These are phyloP conservation scores for Monochamus saltuarius DNA, from an alignment of 1,140 invertebrate species.

Conservation along the genomic window DNA sequence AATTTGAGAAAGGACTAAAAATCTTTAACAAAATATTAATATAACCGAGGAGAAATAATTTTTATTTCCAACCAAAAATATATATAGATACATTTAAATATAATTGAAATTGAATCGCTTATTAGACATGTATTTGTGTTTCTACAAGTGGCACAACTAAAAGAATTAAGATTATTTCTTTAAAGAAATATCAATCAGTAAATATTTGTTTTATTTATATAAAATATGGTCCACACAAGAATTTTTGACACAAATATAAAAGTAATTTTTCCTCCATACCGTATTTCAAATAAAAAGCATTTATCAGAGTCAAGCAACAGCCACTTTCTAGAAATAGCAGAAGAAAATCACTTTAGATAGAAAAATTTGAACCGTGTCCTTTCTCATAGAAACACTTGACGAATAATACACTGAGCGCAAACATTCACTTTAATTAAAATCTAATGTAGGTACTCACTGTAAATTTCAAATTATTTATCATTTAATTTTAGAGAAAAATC, in stretches of 20 bases:
- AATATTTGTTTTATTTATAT: too few species aligned
- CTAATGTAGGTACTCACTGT: conserved; percentile 19
- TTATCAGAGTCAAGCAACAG: too few species aligned
- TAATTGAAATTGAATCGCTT: conserved; percentile 1
- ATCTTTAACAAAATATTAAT: conserved; percentile 25
- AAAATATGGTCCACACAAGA: too few species aligned
- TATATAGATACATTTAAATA: conserved; percentile 19
- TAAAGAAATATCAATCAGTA: too few species aligned
- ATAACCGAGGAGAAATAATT: conserved; percentile 22
- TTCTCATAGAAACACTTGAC: not conserved
- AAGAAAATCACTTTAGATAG: too few species aligned
- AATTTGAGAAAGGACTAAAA: not conserved
- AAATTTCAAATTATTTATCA: conserved; percentile 19
- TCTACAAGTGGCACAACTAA: not conserved
- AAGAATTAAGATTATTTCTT: not conserved
- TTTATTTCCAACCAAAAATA: conserved; percentile 24
- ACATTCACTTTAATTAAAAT: conserved; percentile 20
- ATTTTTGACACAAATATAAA: too few species aligned
- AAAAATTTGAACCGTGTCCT: too few species aligned
- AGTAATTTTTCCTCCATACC: too few species aligned
- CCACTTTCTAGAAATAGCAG: too few species aligned
- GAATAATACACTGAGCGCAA: conserved; percentile 15
- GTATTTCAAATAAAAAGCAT: too few species aligned
- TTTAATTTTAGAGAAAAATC: conserved; percentile 16
- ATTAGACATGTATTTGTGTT: conserved; percentile 4